phyloP scores from a whole-genome alignment of 2,113 vertebrate species.

The Numida meleagris region DNA sequence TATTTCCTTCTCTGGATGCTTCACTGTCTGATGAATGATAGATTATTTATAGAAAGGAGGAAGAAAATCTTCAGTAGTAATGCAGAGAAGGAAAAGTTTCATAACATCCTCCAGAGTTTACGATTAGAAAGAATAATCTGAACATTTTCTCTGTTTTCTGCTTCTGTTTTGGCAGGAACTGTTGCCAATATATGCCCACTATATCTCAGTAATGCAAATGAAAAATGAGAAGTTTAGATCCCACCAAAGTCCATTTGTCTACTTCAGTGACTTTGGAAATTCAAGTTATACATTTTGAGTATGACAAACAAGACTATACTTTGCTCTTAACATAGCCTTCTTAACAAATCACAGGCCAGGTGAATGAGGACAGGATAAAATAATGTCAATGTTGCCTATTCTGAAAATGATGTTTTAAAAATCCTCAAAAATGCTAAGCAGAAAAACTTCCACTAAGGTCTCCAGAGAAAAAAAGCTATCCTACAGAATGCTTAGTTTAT shows the following conservation, averaged over 20 bases:
- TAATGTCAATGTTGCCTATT: neutral
- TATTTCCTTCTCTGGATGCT: neutral
- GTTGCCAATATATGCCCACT: neutral
- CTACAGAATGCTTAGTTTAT: neutral
- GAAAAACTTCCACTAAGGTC: neutral
- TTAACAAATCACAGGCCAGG: slow-evolving; percentile 6
- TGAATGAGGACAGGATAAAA: slow-evolving; percentile 27
- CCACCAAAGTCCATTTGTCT: neutral
- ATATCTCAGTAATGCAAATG: slow-evolving; percentile 29
- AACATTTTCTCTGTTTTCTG: slow-evolving; percentile 13
- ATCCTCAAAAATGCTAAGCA: neutral
- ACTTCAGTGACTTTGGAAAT: slow-evolving; percentile 43
- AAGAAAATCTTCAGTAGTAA: neutral
- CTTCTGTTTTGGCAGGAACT: slow-evolving; percentile 17
- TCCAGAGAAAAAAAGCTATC: neutral
- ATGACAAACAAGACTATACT: neutral
- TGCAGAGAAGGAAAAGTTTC: neutral
- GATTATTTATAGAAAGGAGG: neutral
- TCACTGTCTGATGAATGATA: neutral
- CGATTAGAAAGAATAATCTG: slow-evolving; percentile 9
- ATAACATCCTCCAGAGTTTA: slow-evolving; percentile 7
- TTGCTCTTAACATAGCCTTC: neutral
- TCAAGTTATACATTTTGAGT: slow-evolving; percentile 1
- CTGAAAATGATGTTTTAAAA: neutral
- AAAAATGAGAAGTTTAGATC: slow-evolving; percentile 49